These are phyloP conservation scores for Notospermus geniculatus DNA, from an alignment of 1,140 invertebrate species.

Conservation along the genomic window DNA sequence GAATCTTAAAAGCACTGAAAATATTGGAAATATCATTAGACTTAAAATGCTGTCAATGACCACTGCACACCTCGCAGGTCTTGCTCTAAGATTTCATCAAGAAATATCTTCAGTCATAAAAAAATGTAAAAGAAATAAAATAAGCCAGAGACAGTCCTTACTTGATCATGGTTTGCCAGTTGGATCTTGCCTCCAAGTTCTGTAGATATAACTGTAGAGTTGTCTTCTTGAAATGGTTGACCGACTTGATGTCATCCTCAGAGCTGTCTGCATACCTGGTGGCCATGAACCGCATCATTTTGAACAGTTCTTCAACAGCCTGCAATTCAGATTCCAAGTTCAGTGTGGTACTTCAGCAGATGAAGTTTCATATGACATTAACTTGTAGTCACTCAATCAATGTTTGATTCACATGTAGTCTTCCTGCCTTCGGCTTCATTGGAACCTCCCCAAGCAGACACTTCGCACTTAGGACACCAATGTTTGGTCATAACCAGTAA, in stretches of 20 bases:
- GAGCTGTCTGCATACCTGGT: constrained; percentile 71
- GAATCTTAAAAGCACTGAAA: constrained; percentile 69
- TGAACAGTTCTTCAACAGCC: constrained; percentile 88
- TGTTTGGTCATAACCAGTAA: too few species aligned
- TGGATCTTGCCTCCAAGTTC: constrained; percentile 76
- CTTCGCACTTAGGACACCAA: too few species aligned
- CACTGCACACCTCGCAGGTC: background rate
- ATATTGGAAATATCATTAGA: too few species aligned
- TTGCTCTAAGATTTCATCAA: background rate
- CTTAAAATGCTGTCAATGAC: background rate
- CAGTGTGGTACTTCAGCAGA: too few species aligned
- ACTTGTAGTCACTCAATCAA: too few species aligned
- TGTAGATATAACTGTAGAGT: constrained; percentile 79
- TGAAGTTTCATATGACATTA: too few species aligned
- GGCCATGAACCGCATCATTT: constrained; percentile 81
- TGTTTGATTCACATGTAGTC: too few species aligned
- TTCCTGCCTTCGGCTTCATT: too few species aligned
- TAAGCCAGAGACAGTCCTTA: too few species aligned
- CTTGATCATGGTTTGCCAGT: constrained; percentile 86
- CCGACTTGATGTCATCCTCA: constrained; percentile 76
- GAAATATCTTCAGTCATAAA: constrained; percentile 2
- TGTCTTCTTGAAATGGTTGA: constrained; percentile 75
- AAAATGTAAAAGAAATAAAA: too few species aligned
- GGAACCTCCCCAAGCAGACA: too few species aligned
- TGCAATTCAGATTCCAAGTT: too few species aligned